Conservation (phyloP, 2,113 vertebrate species). For the Spermophilus dauricus region DNA sequence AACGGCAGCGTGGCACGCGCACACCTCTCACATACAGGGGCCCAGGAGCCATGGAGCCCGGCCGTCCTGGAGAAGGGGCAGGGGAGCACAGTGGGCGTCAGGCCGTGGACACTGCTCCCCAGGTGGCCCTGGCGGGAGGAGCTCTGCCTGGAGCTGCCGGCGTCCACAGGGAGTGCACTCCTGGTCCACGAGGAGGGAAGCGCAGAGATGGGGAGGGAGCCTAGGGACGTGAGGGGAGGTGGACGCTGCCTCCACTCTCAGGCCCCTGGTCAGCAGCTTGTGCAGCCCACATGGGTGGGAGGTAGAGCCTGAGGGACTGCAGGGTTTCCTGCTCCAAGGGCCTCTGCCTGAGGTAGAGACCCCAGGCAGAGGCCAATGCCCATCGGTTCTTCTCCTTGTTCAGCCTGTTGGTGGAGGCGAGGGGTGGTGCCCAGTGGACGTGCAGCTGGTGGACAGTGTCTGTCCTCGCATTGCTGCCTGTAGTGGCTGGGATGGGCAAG, state of each 20-base stretch:
- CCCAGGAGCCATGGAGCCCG: background rate
- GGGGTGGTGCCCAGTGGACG: too few species aligned
- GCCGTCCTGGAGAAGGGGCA: background rate
- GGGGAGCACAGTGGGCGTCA: background rate
- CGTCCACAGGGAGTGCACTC: background rate
- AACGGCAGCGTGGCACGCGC: fast-evolving
- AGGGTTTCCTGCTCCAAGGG: background rate
- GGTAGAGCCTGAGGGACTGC: too few species aligned
- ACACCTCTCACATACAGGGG: background rate
- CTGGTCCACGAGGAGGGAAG: too few species aligned
- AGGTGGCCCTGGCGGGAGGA: background rate
- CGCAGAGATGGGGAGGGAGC: too few species aligned
- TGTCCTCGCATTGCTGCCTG: background rate
- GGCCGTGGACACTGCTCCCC: background rate
- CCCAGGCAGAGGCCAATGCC: background rate
- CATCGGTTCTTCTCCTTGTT: too few species aligned
- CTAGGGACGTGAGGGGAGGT: background rate
- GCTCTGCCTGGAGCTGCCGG: too few species aligned
- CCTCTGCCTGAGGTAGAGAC: background rate
- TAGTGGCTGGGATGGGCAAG: background rate
- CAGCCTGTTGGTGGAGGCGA: background rate
- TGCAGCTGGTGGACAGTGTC: fast-evolving
- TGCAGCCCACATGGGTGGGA: background rate
- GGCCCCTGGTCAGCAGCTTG: background rate
- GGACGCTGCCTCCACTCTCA: background rate